These are phyloP conservation scores for Plemyria rubiginata DNA, from an alignment of 2,888 invertebrate genomes.

Conservation along the genomic window DNA sequence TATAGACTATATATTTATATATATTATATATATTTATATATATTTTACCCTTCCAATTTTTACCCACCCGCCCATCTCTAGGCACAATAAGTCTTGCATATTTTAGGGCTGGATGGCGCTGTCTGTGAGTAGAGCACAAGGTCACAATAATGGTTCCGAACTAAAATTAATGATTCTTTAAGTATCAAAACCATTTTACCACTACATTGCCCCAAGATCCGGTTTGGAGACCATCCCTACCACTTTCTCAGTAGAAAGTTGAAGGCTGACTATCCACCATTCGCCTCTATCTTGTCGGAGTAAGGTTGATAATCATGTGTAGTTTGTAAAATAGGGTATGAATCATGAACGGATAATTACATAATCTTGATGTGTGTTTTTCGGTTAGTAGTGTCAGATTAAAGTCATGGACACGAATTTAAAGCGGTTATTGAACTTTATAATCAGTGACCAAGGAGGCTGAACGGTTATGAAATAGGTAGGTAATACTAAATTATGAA, in stretches of 20 bases:
- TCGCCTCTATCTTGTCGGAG: neutral
- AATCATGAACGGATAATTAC: conserved; percentile 56
- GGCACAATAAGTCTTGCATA: no score
- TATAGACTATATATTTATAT: no score
- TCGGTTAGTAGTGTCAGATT: conserved; percentile 69
- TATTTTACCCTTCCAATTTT: no score
- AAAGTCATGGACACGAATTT: conserved; percentile 35
- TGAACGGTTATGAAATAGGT: neutral
- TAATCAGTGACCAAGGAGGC: conserved; percentile 26
- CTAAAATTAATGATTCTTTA: conserved; percentile 19
- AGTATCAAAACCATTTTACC: conserved; percentile 51
- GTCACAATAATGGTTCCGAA: neutral
- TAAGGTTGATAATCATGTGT: conserved; percentile 36
- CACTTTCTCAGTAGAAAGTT: conserved; percentile 62
- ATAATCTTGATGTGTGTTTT: conserved; percentile 67
- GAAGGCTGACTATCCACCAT: conserved; percentile 29
- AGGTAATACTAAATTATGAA: no score
- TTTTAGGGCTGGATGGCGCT: no score
- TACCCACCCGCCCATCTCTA: no score
- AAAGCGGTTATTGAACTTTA: conserved; percentile 44
- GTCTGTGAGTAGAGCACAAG: no score
- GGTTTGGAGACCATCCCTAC: conserved; percentile 57
- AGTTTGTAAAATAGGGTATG: conserved; percentile 37
- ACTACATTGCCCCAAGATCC: conserved; percentile 49
- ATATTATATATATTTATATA: no score